Conservation (phyloP, 2,888 invertebrate species). For the Panzeria rudis region DNA sequence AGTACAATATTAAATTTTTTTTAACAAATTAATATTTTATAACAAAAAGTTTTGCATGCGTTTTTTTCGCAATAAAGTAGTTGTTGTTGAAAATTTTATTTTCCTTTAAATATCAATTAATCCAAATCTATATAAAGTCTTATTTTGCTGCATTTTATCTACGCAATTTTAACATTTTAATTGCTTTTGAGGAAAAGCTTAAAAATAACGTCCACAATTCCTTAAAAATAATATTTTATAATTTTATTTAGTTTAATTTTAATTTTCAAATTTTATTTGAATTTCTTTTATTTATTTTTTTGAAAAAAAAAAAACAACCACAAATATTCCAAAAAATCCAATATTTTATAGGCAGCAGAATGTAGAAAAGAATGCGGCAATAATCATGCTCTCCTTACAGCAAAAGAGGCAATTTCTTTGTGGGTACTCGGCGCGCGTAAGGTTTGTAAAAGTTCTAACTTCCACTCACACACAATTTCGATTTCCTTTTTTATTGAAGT, state of each 20-base stretch:
- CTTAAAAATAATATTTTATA: constrained; percentile 16
- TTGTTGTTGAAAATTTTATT: constrained; percentile 10
- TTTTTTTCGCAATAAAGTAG: constrained; percentile 42
- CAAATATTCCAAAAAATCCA: constrained; percentile 67
- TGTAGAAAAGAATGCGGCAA: constrained; percentile 85
- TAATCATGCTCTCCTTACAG: constrained; percentile 93
- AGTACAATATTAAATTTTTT: background rate
- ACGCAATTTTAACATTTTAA: constrained; percentile 49
- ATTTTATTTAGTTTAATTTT: constrained; percentile 33
- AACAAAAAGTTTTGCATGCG: constrained; percentile 41
- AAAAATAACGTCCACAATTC: constrained; percentile 11
- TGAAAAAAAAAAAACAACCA: constrained; percentile 47
- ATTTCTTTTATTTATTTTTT: constrained; percentile 38
- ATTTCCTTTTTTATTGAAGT: constrained; percentile 26
- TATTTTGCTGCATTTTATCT: constrained; percentile 65
- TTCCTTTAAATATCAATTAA: constrained; percentile 48
- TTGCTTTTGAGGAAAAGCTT: background rate
- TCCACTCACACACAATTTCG: constrained; percentile 49
- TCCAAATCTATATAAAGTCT: constrained; percentile 33
- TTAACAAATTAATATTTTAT: background rate
- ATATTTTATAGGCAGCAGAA: constrained; percentile 83
- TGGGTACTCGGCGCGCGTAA: constrained; percentile 97
- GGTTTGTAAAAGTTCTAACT: constrained; percentile 86
- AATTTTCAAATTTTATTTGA: constrained; percentile 55
- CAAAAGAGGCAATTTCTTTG: constrained; percentile 96